Conservation (phyloP, 2,888 invertebrate genomes). For the Shargacucullia verbasci region DNA sequence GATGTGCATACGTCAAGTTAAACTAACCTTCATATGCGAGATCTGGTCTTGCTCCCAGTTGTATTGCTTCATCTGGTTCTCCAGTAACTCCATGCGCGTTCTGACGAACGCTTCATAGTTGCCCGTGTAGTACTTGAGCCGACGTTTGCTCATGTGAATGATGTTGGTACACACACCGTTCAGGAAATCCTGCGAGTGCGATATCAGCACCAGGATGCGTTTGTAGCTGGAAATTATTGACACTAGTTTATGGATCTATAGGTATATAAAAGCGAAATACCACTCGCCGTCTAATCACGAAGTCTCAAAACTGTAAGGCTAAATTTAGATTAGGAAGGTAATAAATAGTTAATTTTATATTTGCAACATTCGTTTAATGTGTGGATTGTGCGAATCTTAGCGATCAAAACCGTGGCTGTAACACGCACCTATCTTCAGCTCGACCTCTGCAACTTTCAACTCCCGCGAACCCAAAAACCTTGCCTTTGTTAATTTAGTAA, state of each 20-base stretch:
- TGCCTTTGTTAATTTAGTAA: no score
- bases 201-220: slow-evolving; percentile 98
- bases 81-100: slow-evolving; percentile 97
- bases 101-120: slow-evolving; percentile 99
- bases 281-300: no score
- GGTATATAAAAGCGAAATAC: no score
- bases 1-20: background rate
- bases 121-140: slow-evolving; percentile 97
- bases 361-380: no score
- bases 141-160: slow-evolving; percentile 97
- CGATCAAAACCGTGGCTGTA: no score
- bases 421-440: no score
- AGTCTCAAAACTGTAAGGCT: no score
- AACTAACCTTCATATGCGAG: slow-evolving; percentile 97
- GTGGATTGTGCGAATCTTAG: no score
- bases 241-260: background rate
- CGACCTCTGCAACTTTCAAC: no score
- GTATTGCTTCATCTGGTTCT: slow-evolving; percentile 99
- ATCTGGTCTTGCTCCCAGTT: slow-evolving; percentile 99
- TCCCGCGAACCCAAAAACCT: no score
- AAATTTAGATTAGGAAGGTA: no score
- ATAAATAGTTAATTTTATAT: no score
- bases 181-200: slow-evolving; percentile 99
- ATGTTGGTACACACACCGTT: slow-evolving; percentile 99
- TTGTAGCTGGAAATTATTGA: slow-evolving; percentile 91